Evolutionary conservation across 2,888 invertebrate species (phyloP), one percentile per base, ranked within the genome.

Genomic region (Apeira syringaria): DNA sequence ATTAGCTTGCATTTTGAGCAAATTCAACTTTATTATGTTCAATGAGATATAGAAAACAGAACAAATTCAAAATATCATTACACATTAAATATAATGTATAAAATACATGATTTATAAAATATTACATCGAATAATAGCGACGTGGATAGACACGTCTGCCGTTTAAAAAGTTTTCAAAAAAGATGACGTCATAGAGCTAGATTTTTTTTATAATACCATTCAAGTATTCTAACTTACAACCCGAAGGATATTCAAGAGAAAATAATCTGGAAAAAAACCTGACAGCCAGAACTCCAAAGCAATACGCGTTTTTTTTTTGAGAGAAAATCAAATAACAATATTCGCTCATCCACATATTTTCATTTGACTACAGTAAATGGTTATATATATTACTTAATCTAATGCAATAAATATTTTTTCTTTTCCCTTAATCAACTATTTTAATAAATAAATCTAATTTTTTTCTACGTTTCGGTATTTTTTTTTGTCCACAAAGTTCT

Each of bases 371-470:
- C 82, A 84, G 84, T 85, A 84, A 83, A 85, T 48, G 84, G 73
- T 81, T 87, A 82, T 59, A 86, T 59, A 86, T 82, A 78, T 80
- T 57, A 66, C 81, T 80, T 82, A 82, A 31, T 34, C 80, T 84
- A 69, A 77, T 55, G 74, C 80, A 86, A 88, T 89, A 89, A 89
- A 89, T 89, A 89, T 88, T 84, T 84, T 20, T 87, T 84, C 80
- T 83, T 86, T 84, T 70, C 73, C 68, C 82, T 82, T 86, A 79
- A 47, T 59, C 37, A 50, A 56, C 73, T 74, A 72, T 66, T 69
- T n/a, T 67, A 72, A 80, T 87, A 86, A 86, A 87, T 87, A 87
- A 80, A 82, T 85, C 84, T 86, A 84, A 72, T 78, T 79, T 74
- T 74, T 66, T 61, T 20, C 77, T 81, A 79, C 72, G 56, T 71